Base-by-base conservation (phyloP, 1,140 invertebrate species). In the Stenopsyche tienmushanensis region DNA sequence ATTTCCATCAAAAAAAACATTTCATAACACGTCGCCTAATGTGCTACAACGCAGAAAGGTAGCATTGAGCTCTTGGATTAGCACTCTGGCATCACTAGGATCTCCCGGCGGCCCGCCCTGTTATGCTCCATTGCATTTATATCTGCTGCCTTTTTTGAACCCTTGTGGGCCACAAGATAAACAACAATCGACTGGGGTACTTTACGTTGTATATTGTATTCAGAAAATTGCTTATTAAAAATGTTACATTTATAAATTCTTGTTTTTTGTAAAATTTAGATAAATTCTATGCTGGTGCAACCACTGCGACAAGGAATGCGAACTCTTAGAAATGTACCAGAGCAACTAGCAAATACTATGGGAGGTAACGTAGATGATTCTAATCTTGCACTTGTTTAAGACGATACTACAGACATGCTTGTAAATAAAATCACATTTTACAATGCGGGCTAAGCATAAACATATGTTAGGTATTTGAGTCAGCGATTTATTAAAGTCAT, bases 1-100 rank as follows among this genome's bases (percentile, higher is more conserved):
- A 20, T 95, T 98, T 73, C 95, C 95, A 10, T 91, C 89, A 0
- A 98, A 98, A 77, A 96, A 95, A 73, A 89, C 94, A 15, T 93
- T 97, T 73, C 94, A 96, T 71, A 97, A 97, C 75, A 92, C 93
- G 75, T 94, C 93, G 59, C 80, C 92, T 47, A 81, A 87, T 5
- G 94, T 97, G 42, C 75, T 98, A 42, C 94, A 97, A 75, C 89
- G 87, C 72, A 81, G 95, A 25, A 94, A 92, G 83, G 83, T 87
- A 60, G 90, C 92, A 80, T 77, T 97, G 3, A 94, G 96, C 74
- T 84, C 83, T 26, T 97, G 96, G 80, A 78, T 97, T 58, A 83
- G 88, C 71, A 88, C 72, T 24, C 59, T 81, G 3, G 75, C 76
- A 3, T 74, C 72, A 20, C 72, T 80, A 1, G 72, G 78, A 5